Evolutionary conservation across 2,797 vertebrate genomes (phyloP).

Genomic region (Antennarius maculatus): DNA sequence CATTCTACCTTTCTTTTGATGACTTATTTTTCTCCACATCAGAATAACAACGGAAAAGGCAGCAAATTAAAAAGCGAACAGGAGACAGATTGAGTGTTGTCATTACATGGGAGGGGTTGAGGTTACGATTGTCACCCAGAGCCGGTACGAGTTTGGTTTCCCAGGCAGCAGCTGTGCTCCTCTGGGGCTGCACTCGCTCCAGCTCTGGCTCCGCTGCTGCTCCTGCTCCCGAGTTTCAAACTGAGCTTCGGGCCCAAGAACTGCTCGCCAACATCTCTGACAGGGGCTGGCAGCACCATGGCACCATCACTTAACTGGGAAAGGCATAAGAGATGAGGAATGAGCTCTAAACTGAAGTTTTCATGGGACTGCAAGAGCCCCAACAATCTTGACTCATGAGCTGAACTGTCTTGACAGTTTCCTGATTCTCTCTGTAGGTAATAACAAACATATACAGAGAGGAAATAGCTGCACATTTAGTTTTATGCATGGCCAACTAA

Average conservation of each 20-base stretch:
- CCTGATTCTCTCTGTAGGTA: conserved; percentile 4
- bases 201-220: conserved; percentile 45
- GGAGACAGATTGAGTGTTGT: conserved; percentile 46
- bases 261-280: conserved; percentile 42
- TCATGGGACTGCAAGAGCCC: conserved; percentile 7
- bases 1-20: conserved; percentile 27
- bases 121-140: conserved; percentile 68
- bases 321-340: conserved; percentile 40
- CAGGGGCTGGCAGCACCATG: conserved; percentile 39
- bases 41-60: conserved; percentile 41
- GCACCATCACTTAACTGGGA: conserved; percentile 32
- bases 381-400: neutral
- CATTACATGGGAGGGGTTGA: conserved; percentile 52
- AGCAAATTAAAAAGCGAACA: conserved; percentile 29
- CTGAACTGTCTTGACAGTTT: conserved; percentile 23
- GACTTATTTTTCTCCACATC: conserved; percentile 48
- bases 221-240: conserved; percentile 42
- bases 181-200: conserved; percentile 56
- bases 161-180: conserved; percentile 72
- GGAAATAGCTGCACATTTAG: conserved; percentile 24
- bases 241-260: conserved; percentile 29
- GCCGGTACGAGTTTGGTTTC: conserved; percentile 68
- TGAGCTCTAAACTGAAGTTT: conserved; percentile 27
- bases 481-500: conserved; percentile 7
- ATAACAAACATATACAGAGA: conserved; percentile 7